Conservation (phyloP, 2,888 invertebrate genomes). For the Acanthosepion lycidas region DNA sequence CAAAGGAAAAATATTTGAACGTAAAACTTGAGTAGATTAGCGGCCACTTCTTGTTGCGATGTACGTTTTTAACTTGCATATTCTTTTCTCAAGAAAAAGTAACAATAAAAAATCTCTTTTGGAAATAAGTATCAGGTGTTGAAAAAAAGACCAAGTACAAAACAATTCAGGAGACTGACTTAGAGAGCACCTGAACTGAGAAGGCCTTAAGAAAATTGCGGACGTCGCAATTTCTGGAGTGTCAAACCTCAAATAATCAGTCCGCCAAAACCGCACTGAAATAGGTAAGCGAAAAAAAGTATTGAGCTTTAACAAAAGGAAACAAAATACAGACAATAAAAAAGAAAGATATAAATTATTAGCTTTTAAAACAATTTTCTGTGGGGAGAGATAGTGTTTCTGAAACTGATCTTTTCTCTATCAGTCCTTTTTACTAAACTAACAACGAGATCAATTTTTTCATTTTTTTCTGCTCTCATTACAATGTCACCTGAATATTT, state of each 20-base stretch:
- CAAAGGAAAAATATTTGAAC: too few relatives aligned
- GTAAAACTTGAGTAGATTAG: too few relatives aligned
- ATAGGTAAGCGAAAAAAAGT: neutral
- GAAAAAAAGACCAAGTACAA: too few relatives aligned
- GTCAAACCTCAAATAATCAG: neutral
- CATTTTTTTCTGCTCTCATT: neutral
- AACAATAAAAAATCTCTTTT: too few relatives aligned
- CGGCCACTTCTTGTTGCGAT: too few relatives aligned
- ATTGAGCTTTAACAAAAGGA: neutral
- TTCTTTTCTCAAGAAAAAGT: too few relatives aligned
- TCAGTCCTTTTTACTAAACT: neutral
- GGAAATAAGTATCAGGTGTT: too few relatives aligned
- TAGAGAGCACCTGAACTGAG: neutral
- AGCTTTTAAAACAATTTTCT: conserved; percentile 7
- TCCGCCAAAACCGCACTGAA: neutral
- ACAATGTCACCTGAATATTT: neutral
- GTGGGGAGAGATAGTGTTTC: neutral
- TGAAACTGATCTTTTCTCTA: neutral
- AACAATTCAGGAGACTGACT: neutral
- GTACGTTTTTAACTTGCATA: too few relatives aligned
- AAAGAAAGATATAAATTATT: neutral
- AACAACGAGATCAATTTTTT: neutral
- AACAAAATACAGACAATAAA: neutral
- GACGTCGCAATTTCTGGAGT: neutral
- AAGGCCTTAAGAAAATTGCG: neutral